Base-by-base conservation (phyloP, 2,113 vertebrate genomes). In the Picathartes gymnocephalus region DNA sequence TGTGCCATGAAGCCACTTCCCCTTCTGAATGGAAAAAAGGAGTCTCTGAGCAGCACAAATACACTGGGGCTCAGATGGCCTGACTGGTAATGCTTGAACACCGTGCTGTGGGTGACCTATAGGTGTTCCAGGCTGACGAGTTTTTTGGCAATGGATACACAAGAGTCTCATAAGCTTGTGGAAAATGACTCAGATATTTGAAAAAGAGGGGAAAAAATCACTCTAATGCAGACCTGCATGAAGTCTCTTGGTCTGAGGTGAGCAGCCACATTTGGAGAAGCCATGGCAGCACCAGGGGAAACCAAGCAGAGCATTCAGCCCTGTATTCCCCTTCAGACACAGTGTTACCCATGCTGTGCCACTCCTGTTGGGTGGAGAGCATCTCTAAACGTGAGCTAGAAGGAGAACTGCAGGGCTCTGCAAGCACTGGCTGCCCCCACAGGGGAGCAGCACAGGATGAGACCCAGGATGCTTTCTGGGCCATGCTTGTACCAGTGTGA, bases 181-280 rank as follows among this genome's bases (percentile, higher is more conserved):
- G 96, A 92, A 97, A 97, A 95, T 96, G 27, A 97, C 94, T 97
- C 96, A 94, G 89, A 73, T 84, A 51, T 53, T 95, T 93, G 81
- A 70, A 61, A 57, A 94, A 51, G 37, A 86, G 22, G 56, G 56
- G 3, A 31, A 57, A 89, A 70, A 54, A 24, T 24, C 31, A 7
- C 42, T 54, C n/a, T 37, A 39, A 71, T 2, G 17, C 31, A 54
- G 64, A 72, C 11, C 56, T 76, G 18, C 22, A 27, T 25, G 68
- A 54, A n/a, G 58, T n/a, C n/a, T 50, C 68, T 53, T 60, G 66
- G 80, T 65, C 60, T 42, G 72, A 54, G 58, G 33, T 80, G 33
- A 45, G 12, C 6, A 42, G n/a, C 57, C 77, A 13, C 71, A 30
- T 81, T 82, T 65, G 73, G 39, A 56, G 86, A 80, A 81, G 64